A percentile compares a stretch with the other conserved stretches of the same genome.
These are phyloP conservation scores for Mythimna vitellina DNA, from an alignment of 2,888 invertebrate species.

Conservation along the genomic window DNA sequence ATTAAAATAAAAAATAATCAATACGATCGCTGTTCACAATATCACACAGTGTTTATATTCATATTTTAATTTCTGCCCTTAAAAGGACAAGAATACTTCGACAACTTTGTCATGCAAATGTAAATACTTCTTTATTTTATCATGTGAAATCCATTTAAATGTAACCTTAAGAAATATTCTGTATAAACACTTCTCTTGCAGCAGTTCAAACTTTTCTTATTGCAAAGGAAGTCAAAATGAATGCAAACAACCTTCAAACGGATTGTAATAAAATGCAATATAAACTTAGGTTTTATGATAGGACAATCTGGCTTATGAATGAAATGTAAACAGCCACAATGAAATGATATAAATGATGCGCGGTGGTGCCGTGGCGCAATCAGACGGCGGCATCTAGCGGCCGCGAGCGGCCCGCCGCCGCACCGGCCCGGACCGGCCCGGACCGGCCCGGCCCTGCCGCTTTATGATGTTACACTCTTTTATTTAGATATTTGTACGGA, in stretches of 20 bases:
- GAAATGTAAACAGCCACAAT: constrained; percentile 89
- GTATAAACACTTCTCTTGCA: constrained; percentile 7
- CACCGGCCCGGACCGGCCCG: constrained; percentile 27
- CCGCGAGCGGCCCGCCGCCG: constrained; percentile 32
- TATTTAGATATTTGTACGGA: constrained; percentile 88
- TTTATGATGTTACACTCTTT: constrained; percentile 86
- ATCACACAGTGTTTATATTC: constrained; percentile 82
- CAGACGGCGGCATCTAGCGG: constrained; percentile 85
- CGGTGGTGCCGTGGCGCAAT: constrained; percentile 77
- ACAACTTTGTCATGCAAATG: constrained; percentile 40
- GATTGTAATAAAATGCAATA: constrained; percentile 71
- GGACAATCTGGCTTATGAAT: constrained; percentile 84
- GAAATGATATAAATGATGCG: constrained; percentile 88
- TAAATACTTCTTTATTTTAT: constrained; percentile 40
- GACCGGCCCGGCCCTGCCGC: constrained; percentile 70
- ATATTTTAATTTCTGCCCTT: constrained; percentile 78
- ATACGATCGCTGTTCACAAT: constrained; percentile 82
- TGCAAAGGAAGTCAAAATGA: constrained; percentile 45
- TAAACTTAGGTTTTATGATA: constrained; percentile 78
- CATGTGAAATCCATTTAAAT: constrained; percentile 32
- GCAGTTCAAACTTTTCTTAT: constrained; percentile 23
- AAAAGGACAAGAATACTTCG: constrained; percentile 33
- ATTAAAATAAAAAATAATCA: constrained; percentile 87
- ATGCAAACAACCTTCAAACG: constrained; percentile 54
- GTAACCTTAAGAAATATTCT: constrained; percentile 40